Percentiles rank a stretch among this genome's conserved stretches.
These are phyloP conservation scores for Lophius americanus DNA, from an alignment of 2,797 vertebrate genomes.

Conservation along the genomic window DNA sequence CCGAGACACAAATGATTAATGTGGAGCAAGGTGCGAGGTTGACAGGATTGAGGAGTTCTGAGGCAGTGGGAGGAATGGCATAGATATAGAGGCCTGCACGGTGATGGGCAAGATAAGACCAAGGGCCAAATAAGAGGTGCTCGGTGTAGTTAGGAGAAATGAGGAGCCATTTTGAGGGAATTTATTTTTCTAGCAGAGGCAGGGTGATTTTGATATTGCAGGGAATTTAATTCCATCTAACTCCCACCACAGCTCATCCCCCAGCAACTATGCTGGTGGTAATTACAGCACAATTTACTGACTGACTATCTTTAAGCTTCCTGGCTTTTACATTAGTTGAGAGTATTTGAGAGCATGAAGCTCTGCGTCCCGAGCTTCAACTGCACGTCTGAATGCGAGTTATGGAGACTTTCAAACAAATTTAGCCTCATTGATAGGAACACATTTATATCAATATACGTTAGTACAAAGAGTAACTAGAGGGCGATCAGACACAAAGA, in stretches of 20 bases:
- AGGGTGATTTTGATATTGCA: background rate
- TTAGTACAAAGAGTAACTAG: no score
- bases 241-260: background rate
- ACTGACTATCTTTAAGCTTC: no score
- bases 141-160: conserved; percentile 3
- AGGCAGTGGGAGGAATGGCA: background rate
- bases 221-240: background rate
- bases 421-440: no score
- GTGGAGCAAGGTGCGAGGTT: conserved; percentile 27
- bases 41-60: conserved; percentile 8
- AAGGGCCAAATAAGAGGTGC: conserved; percentile 3
- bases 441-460: no score
- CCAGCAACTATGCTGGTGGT: no score
- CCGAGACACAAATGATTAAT: conserved; percentile 61
- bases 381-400: no score
- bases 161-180: background rate
- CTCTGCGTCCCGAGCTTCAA: no score
- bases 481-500: no score
- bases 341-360: no score
- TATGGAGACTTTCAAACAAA: no score
- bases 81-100: conserved; percentile 3
- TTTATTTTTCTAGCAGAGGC: background rate
- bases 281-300: background rate
- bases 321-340: no score
- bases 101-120: conserved; percentile 2